These are phyloP conservation scores for Contarinia nasturtii DNA, from an alignment of 1,140 invertebrate species.

Conservation along the genomic window DNA sequence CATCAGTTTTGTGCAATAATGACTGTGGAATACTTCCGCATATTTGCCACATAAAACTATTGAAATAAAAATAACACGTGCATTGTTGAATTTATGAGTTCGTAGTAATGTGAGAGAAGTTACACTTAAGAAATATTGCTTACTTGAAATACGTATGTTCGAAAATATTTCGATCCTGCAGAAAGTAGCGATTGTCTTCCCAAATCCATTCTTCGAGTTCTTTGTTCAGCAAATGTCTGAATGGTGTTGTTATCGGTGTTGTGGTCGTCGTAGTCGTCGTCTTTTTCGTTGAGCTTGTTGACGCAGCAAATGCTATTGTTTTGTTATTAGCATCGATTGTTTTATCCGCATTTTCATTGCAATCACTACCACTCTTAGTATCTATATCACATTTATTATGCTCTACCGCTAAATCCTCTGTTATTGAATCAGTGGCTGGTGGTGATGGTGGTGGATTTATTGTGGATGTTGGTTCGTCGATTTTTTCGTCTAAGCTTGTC, in stretches of 20 bases:
- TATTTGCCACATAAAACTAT: conserved; percentile 89
- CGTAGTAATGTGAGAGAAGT: no score
- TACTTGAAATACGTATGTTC: conserved; percentile 87
- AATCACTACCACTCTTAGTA: neutral
- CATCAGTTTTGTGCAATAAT: conserved; percentile 52
- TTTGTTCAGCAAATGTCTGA: conserved; percentile 34
- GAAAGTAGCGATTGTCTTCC: conserved; percentile 88
- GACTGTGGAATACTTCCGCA: conserved; percentile 84
- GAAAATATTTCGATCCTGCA: conserved; percentile 89
- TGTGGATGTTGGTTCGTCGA: conserved; percentile 4
- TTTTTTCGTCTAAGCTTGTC: neutral
- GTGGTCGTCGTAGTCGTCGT: conserved; percentile 13
- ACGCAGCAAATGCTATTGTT: neutral
- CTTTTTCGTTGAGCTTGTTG: conserved; percentile 1
- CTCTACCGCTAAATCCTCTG: conserved; percentile 1
- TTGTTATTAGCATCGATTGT: neutral
- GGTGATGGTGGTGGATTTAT: conserved; percentile 3
- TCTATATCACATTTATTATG: conserved; percentile 4
- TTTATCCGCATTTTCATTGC: neutral
- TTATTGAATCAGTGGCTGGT: neutral
- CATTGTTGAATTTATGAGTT: no score
- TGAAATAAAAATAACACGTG: no score
- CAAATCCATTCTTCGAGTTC: conserved; percentile 82
- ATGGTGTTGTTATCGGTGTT: conserved; percentile 20
- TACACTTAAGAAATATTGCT: no score